A percentile compares a stretch with the other conserved stretches of the same genome.
Conservation (phyloP, 2,113 vertebrate species). For the Stegastes partitus region DNA sequence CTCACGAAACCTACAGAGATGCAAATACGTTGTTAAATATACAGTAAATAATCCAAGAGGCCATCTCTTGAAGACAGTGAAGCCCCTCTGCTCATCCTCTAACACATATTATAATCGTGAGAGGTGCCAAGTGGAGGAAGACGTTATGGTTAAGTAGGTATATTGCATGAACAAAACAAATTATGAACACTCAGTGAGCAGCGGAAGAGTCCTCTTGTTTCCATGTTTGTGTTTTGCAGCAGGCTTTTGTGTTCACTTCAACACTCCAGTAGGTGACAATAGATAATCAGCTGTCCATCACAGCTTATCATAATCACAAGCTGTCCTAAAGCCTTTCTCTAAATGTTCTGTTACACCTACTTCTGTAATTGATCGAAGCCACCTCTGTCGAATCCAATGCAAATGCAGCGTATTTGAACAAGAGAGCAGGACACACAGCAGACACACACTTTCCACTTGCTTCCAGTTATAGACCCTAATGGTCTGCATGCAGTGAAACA, state of each 20-base stretch:
- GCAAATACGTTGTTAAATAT: slow-evolving; percentile 30
- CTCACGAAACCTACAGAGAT: slow-evolving; percentile 26
- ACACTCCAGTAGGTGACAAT: background rate
- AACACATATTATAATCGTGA: slow-evolving; percentile 17
- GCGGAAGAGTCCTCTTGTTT: slow-evolving; percentile 7
- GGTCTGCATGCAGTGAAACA: slow-evolving; percentile 16
- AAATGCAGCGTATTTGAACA: slow-evolving; percentile 25
- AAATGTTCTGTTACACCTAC: slow-evolving; percentile 4
- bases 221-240: slow-evolving; percentile 4
- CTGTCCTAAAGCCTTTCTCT: slow-evolving; percentile 3
- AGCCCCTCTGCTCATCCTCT: slow-evolving; percentile 11
- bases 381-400: slow-evolving; percentile 9
- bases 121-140: slow-evolving; percentile 7
- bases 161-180: slow-evolving; percentile 13
- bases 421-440: background rate
- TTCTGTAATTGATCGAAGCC: slow-evolving; percentile 12
- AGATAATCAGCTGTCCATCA: slow-evolving; percentile 39
- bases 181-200: slow-evolving; percentile 16
- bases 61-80: background rate
- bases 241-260: slow-evolving; percentile 27
- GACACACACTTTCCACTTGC: background rate
- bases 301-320: slow-evolving; percentile 20
- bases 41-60: slow-evolving; percentile 10
- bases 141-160: slow-evolving; percentile 1
- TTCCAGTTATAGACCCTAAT: slow-evolving; percentile 15